A percentile compares a stretch with the other conserved stretches of the same genome.
phyloP scores from a whole-genome alignment of 2,888 invertebrate species.

The Nephrotoma flavescens region DNA sequence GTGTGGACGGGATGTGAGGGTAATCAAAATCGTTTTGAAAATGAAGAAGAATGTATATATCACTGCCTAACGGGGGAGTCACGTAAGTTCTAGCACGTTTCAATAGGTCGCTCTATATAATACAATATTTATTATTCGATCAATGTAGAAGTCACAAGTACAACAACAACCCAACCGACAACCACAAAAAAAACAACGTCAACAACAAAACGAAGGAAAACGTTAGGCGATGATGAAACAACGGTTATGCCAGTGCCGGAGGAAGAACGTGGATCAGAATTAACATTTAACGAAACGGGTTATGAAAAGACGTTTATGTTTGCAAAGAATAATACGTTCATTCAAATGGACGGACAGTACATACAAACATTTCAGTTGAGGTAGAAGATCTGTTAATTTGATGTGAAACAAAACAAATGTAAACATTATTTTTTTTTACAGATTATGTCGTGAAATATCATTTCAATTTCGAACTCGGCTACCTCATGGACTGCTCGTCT shows the following conservation, averaged over 20 bases:
- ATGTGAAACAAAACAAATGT: conserved; percentile 13
- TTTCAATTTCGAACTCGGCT: conserved; percentile 77
- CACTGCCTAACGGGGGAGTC: conserved; percentile 42
- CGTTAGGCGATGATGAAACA: conserved; percentile 16
- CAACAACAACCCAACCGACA: conserved; percentile 35
- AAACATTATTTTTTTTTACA: conserved; percentile 23
- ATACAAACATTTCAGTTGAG: conserved; percentile 81
- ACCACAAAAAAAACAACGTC: conserved; percentile 34
- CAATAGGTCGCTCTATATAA: not conserved
- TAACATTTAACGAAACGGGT: conserved; percentile 75
- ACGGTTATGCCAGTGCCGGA: conserved; percentile 47
- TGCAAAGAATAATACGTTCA: conserved; percentile 78
- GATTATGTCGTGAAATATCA: conserved; percentile 75
- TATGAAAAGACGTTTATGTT: conserved; percentile 81
- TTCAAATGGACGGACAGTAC: conserved; percentile 79
- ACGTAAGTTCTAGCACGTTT: conserved; percentile 27
- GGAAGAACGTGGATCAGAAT: conserved; percentile 58
- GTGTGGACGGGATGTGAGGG: conserved; percentile 56
- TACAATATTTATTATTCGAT: not conserved
- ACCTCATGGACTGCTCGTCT: conserved; percentile 76
- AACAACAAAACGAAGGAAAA: conserved; percentile 16
- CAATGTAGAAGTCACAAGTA: conserved; percentile 22
- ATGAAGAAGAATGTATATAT: conserved; percentile 48
- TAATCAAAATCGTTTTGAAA: conserved; percentile 48
- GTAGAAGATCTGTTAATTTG: conserved; percentile 66